Percentiles rank a stretch among this genome's conserved stretches.
These are phyloP conservation scores for Drosophila persimilis DNA, from an alignment of 1,140 invertebrate species.

Conservation along the genomic window DNA sequence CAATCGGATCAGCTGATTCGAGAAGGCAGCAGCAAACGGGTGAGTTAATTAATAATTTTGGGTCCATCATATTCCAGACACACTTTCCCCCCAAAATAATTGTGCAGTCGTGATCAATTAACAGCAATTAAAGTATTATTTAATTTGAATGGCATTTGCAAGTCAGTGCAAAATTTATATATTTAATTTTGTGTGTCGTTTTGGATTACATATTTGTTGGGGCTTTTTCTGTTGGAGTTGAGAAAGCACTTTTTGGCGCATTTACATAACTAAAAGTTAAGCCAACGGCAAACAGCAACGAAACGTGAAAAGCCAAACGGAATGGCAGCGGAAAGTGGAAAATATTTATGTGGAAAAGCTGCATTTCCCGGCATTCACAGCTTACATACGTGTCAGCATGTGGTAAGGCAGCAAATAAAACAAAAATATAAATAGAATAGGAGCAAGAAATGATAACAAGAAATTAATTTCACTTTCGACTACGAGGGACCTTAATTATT, in stretches of 20 bases:
- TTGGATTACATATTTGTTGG: too few relatives aligned
- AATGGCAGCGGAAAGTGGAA: slow-evolving; percentile 25
- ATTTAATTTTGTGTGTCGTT: not conserved
- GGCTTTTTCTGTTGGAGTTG: slow-evolving; percentile 21
- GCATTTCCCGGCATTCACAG: slow-evolving; percentile 1
- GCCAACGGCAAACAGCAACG: slow-evolving; percentile 25
- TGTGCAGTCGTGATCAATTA: not conserved
- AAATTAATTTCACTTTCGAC: slow-evolving; percentile 36
- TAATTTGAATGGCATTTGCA: slow-evolving; percentile 2
- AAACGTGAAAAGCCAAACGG: too few relatives aligned
- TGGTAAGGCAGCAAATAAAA: slow-evolving; percentile 25
- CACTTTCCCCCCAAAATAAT: too few relatives aligned
- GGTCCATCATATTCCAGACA: too few relatives aligned
- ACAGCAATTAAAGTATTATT: not conserved
- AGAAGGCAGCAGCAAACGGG: slow-evolving; percentile 89
- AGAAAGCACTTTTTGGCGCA: slow-evolving; percentile 53
- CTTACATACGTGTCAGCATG: slow-evolving; percentile 53
- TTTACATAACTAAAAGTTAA: slow-evolving; percentile 66
- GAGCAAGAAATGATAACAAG: not conserved
- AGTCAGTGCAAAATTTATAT: slow-evolving; percentile 28
- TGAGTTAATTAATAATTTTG: slow-evolving; percentile 82
- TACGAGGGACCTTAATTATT: slow-evolving; percentile 44
- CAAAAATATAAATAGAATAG: slow-evolving; percentile 16
- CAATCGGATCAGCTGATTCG: slow-evolving; percentile 89
- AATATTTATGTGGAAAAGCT: slow-evolving; percentile 7